phyloP scores from a whole-genome alignment of 2,797 vertebrate genomes.

The Danio aesculapii region DNA sequence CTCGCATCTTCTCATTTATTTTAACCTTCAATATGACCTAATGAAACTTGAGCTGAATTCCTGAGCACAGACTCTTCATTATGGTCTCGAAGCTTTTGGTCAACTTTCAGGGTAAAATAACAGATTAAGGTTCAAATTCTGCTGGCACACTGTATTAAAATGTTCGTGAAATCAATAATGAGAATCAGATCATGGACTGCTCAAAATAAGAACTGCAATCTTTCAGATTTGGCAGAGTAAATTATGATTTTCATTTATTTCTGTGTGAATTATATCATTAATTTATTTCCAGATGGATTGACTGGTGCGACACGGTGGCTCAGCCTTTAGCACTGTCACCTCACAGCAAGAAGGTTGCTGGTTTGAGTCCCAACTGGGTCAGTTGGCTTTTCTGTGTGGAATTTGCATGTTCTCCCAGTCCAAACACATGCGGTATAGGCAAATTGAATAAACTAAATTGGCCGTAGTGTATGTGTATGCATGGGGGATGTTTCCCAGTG shows the following conservation, averaged over 20 bases:
- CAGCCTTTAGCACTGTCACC: too few relatives aligned
- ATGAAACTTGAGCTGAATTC: constrained; percentile 3
- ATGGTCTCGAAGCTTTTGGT: neutral
- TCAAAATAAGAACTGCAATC: neutral
- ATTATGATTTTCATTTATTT: neutral
- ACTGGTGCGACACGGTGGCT: too few relatives aligned
- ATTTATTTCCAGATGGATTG: constrained; percentile 10
- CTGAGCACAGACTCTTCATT: neutral
- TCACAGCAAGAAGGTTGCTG: too few relatives aligned
- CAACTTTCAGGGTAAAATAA: neutral
- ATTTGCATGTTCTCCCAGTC: too few relatives aligned
- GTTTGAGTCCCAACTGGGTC: too few relatives aligned
- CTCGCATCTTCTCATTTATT: neutral
- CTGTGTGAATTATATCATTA: neutral
- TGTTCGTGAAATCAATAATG: constrained; percentile 10
- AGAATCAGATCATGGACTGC: neutral
- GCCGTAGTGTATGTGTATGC: too few relatives aligned
- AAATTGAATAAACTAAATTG: too few relatives aligned
- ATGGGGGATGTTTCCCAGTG: too few relatives aligned
- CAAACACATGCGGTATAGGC: too few relatives aligned
- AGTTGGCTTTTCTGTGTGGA: too few relatives aligned
- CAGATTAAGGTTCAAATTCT: constrained; percentile 6
- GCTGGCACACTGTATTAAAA: neutral
- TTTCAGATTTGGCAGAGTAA: neutral
- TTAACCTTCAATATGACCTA: constrained; percentile 4